Base-by-base conservation (phyloP, 2,797 vertebrate genomes). In the Rhinella marina region DNA sequence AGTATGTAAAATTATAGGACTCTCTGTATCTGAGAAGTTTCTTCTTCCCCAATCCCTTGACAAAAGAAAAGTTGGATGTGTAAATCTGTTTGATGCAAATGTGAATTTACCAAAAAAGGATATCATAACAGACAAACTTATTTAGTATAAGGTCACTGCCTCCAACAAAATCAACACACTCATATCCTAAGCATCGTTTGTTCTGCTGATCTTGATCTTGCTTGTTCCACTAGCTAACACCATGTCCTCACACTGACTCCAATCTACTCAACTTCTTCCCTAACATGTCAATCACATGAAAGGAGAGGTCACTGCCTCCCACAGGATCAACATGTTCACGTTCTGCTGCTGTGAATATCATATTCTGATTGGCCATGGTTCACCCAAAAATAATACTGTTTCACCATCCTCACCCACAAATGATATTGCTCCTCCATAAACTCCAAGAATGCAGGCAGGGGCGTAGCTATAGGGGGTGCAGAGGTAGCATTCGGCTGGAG, bases 11-110 rank as follows among this genome's bases (percentile, higher is more conserved):
- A 84, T 89, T 92, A 16, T 90, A 89, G 25, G 80, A 89, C 16
- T 86, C 88, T 57, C 85, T 81, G 29, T 81, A 90, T 86, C 88
- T 85, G 50, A 62, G 92, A 32, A 89, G 87, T 21, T 87, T 92
- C n/a, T 91, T 88, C 85, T 92, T 93, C 68, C 93, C 91, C 2
- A 92, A 89, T 50, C 92, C 93, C 93, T 94, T 86, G 29, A 86
- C 10, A 14, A 82, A 41, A 32, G 52, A n/a, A 16, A 77, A 77
- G 21, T 66, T 66, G 16, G 27, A 32, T 72, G 68, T 41, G 7
- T 72, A 17, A 32, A 32, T 19, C 12, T 12, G 6, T 25, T 76
- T 48, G 4, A 73, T 29, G 70, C 32, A 32, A 72, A 72, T 21
- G n/a, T 27, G 4, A 27, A 29, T 68, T 68, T 27, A 68, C 25